Evolutionary conservation across 2,888 invertebrate genomes (phyloP), one percentile per base, ranked within the genome.

Genomic region (Andricus quercusramuli): DNA sequence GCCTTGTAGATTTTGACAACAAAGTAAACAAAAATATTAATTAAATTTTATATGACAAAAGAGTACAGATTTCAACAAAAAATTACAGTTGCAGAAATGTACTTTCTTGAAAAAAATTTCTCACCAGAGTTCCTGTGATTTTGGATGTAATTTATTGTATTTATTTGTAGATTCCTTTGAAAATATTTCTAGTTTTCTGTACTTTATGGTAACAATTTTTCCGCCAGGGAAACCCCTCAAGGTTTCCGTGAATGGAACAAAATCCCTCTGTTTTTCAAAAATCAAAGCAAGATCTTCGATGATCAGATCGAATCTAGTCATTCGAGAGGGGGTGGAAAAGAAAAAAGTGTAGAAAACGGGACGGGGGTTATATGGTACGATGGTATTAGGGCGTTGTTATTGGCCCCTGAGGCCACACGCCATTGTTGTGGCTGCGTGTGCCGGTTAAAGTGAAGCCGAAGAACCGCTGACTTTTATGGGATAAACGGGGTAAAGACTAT

Each of bases 331-430:
- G 25, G 25, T 20, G 47, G 4, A 41, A 74, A 51, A 25, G 62
- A 25, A 25, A 62, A 77, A 81, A 81, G 80, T 68, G 78, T 74
- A 29, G 20, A 29, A 70, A 68, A 29, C 5, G 47, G 78, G 59
- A 76, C 62, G 70, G 77, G 83, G 77, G 51, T 47, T 47, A 47
- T 47, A 47, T 47, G 17, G 70, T 70, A 20, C 78, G 82, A 83
- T 77, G 83, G 86, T 83, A 86, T 85, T 86, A 85, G 89, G 87
- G 87, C 89, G 89, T 86, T 85, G 90, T 92, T 92, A 92, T 92
- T 92, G 91, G 91, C 89, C 90, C 92, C 91, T 83, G 88, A 90
- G 91, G 92, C 89, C 88, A 88, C 87, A 85, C 82, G 85, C 88
- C 88, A 91, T 90, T 91, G 90, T 91, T 90, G 89, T 88, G 85